Evolutionary conservation across 2,113 vertebrate species (phyloP).

Genomic region (Spheniscus mendiculus): DNA sequence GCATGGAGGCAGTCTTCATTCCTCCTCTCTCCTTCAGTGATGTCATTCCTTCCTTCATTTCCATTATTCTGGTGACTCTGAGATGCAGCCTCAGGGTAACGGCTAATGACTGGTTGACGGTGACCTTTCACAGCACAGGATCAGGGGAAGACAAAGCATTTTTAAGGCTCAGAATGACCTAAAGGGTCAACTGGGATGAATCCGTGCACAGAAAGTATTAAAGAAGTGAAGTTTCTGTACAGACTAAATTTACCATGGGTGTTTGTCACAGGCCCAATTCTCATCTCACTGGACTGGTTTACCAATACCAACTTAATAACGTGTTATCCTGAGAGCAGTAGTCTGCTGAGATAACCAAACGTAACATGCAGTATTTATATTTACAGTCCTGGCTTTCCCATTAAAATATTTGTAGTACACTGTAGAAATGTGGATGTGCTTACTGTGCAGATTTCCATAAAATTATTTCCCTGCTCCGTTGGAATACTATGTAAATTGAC

Average conservation of each 20-base stretch:
- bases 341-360: background rate
- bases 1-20: background rate
- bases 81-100: background rate
- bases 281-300: background rate
- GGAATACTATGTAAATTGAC: background rate
- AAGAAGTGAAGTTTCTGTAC: background rate
- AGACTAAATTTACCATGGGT: background rate
- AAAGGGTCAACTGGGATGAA: background rate
- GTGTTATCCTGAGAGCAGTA: background rate
- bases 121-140: background rate
- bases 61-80: background rate
- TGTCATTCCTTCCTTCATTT: background rate
- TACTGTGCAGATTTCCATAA: conserved; percentile 23
- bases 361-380: background rate
- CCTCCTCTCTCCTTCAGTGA: background rate
- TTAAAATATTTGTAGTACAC: background rate
- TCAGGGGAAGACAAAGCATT: background rate
- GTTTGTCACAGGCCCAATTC: background rate
- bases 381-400: background rate
- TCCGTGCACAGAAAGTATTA: background rate
- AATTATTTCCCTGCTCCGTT: background rate
- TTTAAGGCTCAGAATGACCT: background rate
- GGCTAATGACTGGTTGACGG: background rate
- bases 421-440: conserved; percentile 28
- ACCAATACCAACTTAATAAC: background rate